Percentiles rank a stretch among this genome's conserved stretches.
These are phyloP conservation scores for Omphaloscelis lunosa DNA, from an alignment of 2,888 invertebrate genomes.

Conservation along the genomic window DNA sequence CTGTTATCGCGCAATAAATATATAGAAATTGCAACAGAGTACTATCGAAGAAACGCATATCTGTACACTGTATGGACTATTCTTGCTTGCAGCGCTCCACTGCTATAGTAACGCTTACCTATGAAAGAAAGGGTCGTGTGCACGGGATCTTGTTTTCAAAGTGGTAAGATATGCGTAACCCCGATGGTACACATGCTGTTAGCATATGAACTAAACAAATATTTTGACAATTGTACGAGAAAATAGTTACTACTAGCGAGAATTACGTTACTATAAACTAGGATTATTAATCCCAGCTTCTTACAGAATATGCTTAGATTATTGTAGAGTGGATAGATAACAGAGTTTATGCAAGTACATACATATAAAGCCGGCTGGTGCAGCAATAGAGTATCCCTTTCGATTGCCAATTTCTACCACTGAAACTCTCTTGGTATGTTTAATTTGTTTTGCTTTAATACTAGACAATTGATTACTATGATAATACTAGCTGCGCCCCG, in stretches of 20 bases:
- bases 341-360: not conserved
- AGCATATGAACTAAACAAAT: not conserved
- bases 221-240: not conserved
- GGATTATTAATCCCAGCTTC: not conserved
- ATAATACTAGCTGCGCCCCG: too few species aligned
- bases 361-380: not conserved
- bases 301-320: not conserved
- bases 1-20: not conserved
- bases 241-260: not conserved
- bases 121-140: too few species aligned
- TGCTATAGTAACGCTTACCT: too few species aligned
- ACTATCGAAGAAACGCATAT: too few species aligned
- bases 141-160: too few species aligned
- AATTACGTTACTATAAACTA: not conserved
- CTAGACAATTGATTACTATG: not conserved
- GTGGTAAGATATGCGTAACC: too few species aligned
- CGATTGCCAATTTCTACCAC: not conserved
- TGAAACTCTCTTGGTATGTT: not conserved
- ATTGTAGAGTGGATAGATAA: not conserved
- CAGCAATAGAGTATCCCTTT: not conserved
- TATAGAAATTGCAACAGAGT: not conserved
- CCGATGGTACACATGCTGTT: too few species aligned
- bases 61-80: too few species aligned
- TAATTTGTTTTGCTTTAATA: not conserved
- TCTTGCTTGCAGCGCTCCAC: too few species aligned